These are phyloP conservation scores for Cephus sareptanus DNA, from an alignment of 2,888 invertebrate species.

Conservation along the genomic window DNA sequence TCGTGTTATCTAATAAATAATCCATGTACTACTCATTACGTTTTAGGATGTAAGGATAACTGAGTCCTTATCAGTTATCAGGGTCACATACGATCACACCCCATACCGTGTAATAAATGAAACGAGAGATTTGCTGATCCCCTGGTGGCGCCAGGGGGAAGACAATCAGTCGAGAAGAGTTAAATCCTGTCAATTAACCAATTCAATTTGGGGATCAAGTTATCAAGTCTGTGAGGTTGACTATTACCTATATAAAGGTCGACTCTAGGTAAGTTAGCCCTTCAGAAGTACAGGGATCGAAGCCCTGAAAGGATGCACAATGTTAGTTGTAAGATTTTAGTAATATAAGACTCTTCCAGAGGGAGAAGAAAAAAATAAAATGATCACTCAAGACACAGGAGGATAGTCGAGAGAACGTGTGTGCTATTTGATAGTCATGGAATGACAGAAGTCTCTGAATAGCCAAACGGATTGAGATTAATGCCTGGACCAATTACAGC, in stretches of 20 bases:
- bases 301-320: not conserved
- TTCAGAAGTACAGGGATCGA: not conserved
- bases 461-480: constrained; percentile 17
- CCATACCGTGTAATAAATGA: constrained; percentile 38
- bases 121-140: constrained; percentile 12
- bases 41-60: not conserved
- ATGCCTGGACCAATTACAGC: constrained; percentile 20
- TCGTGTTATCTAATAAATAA: not conserved
- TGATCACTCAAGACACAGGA: not conserved
- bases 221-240: constrained; percentile 3
- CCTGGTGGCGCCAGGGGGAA: constrained; percentile 18
- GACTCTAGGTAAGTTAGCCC: not conserved
- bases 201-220: constrained; percentile 47
- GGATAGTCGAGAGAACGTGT: not conserved
- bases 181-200: constrained; percentile 37
- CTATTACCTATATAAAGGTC: not conserved
- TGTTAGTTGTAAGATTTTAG: not conserved
- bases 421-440: not conserved
- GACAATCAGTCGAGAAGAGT: constrained; percentile 32
- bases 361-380: not conserved
- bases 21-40: not conserved
- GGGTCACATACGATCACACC: constrained; percentile 13
- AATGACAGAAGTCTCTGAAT: not conserved
- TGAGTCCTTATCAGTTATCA: not conserved
- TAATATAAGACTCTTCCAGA: not conserved